These are phyloP conservation scores for Drosophila putrida DNA, from an alignment of 2,888 invertebrate genomes.

Conservation along the genomic window DNA sequence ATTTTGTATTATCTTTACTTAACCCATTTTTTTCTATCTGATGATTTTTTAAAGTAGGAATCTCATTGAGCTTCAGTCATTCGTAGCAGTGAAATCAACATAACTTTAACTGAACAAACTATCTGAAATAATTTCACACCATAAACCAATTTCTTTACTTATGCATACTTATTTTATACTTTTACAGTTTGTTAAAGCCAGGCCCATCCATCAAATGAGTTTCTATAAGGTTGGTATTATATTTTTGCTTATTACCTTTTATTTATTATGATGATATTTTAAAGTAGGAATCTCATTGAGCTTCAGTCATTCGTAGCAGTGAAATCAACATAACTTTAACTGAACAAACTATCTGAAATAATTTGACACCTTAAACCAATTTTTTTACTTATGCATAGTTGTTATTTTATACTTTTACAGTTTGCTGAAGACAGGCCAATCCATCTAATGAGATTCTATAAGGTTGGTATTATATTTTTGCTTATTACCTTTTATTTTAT, in stretches of 20 bases:
- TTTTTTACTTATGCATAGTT: neutral
- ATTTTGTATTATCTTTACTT: neutral
- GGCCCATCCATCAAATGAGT: no score
- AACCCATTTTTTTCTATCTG: constrained; percentile 21
- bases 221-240: no score
- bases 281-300: constrained; percentile 82
- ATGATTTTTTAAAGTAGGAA: constrained; percentile 75
- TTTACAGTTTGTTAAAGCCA: constrained; percentile 1
- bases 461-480: constrained; percentile 30
- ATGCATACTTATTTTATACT: neutral
- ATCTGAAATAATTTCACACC: neutral
- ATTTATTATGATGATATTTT: constrained; percentile 56
- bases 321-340: constrained; percentile 66
- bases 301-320: constrained; percentile 72
- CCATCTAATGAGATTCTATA: neutral
- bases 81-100: constrained; percentile 72
- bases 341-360: constrained; percentile 40
- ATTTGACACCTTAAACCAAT: neutral
- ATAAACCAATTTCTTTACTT: neutral
- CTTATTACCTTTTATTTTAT: neutral
- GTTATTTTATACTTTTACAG: constrained; percentile 8
- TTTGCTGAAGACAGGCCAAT: neutral
- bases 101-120: constrained; percentile 54
- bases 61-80: constrained; percentile 81
- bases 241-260: neutral